Evolutionary conservation across 2,888 invertebrate species (phyloP), one percentile per base, ranked within the genome.

Genomic region (Metopia argyrocephala): DNA sequence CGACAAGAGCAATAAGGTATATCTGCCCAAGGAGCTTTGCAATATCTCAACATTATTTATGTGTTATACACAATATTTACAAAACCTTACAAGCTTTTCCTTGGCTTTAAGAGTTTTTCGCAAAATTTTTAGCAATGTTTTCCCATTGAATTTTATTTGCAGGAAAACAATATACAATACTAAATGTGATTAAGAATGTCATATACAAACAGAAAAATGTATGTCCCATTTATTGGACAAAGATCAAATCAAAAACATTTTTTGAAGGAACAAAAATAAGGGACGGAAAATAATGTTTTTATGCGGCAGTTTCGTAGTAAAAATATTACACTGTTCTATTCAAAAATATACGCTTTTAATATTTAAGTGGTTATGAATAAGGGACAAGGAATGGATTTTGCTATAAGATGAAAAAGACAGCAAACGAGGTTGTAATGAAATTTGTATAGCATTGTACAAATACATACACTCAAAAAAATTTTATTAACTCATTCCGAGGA

Each of bases 371-470:
- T 52, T 52, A 52, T 20, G 52, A 52, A 52, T 21, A 52, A 18
- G 52, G 20, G 9, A 23, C 20, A 52, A 52, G 52, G 52, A 52
- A 52, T 23, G 52, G 12, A 52, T 52, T 52, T 18, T 52, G 20
- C 7, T 52, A 52, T 52, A 21, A 21, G 52, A 3, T 21, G 23
- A 52, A 52, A 52, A 52, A 52, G n/a, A 52, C 23, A 12, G 52
- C 52, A 52, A 52, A 20, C 52, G 52, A 52, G 9, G 9, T 52
- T 52, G 52, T 20, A 20, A 23, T 23, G 52, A 52, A 52, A 52
- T 52, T 52, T 52, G 23, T 52, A 20, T 21, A 52, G n/a, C 52
- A 52, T 21, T 52, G 52, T 52, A 52, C 23, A 52, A 52, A 52
- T 52, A n/a, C n/a, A n/a, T n/a, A n/a, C n/a, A n/a, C n/a, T n/a